phyloP scores from a whole-genome alignment of 30 jellyfish, hydroid and myxozoan genomes.

The Clytia hemisphaerica region DNA sequence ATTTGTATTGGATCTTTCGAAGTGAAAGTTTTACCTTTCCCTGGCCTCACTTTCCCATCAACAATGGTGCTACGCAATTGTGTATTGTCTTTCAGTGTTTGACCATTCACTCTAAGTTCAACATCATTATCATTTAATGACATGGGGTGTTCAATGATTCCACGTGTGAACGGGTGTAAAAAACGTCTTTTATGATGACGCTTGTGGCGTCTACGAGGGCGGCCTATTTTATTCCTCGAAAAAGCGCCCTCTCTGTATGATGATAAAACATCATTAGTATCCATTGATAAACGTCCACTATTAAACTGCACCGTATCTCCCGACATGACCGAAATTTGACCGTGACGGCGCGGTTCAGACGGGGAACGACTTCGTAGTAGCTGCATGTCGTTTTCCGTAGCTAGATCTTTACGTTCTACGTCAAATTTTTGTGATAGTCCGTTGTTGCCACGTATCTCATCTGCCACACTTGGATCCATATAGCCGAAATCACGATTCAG shows the following conservation, averaged over 20 bases:
- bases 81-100: slow-evolving; percentile 43
- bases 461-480: slow-evolving; percentile 96
- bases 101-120: slow-evolving; percentile 67
- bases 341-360: slow-evolving; percentile 1
- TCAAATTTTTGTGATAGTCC: slow-evolving; percentile 12
- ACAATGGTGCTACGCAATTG: slow-evolving; percentile 52
- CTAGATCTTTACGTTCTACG: slow-evolving; percentile 21
- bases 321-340: slow-evolving; percentile 59
- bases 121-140: slow-evolving; percentile 53
- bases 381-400: slow-evolving; percentile 29
- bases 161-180: slow-evolving; percentile 12
- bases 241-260: slow-evolving; percentile 51
- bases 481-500: slow-evolving; percentile 35
- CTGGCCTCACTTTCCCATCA: slow-evolving; percentile 46
- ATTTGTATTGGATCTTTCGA: slow-evolving; percentile 71
- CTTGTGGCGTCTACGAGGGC: slow-evolving; percentile 39
- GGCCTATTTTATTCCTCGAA: slow-evolving; percentile 60
- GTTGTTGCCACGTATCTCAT: slow-evolving; percentile 22
- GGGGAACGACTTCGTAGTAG: slow-evolving; percentile 11
- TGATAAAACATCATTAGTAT: slow-evolving; percentile 49
- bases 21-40: slow-evolving; percentile 59
- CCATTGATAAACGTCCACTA: slow-evolving; percentile 76
- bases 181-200: background rate
- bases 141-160: slow-evolving; percentile 36
- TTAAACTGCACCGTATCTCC: slow-evolving; percentile 67